Evolutionary conservation across 1,140 invertebrate genomes (phyloP), one percentile per base, ranked within the genome.

Genomic region (Leptopilina boulardi): DNA sequence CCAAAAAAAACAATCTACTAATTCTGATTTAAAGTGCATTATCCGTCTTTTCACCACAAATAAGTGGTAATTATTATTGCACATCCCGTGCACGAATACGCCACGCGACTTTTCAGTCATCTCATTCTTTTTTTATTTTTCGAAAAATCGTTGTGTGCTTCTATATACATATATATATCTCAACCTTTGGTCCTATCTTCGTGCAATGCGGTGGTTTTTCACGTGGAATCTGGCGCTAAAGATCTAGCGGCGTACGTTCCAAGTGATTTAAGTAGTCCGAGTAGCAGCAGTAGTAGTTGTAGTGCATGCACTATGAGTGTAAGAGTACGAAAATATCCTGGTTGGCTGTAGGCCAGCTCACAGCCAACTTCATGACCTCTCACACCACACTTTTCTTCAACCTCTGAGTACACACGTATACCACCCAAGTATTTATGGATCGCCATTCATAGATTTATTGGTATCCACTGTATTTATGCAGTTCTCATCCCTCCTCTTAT

Each of bases 231-330:
- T 82, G 76, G 75, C 75, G 75, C 51, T 79, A 71, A 30, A 78
- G 76, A 82, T 82, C 80, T 82, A 81, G 77, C 73, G 79, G 75
- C 74, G 76, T 82, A 82, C 80, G 80, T 82, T 80, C 72, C 83
- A 80, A 84, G 87, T 88, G 88, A 89, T 89, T 89, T 89, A 89
- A 89, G 84, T 80, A 87, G 85, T 85, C 80, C 72, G 80, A 84
- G 77, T 80, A 83, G 83, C 84, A 83, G 77, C 80, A 83, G 83
- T 85, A 83, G 77, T 80, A 83, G 83, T 85, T 86, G 83, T 83
- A 84, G 79, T 80, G 80, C 80, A 85, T 86, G 77, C 80, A 77
- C 78, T 86, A 84, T 83, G 82, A 84, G 74, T 47, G 78, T 54
- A 76, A 71, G 75, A 73, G 76, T 74, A 78, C 83, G 84, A 83